Evolutionary conservation across 92 coral and sea anemone genomes (phyloP).

Genomic region (Phenganax marumi): DNA sequence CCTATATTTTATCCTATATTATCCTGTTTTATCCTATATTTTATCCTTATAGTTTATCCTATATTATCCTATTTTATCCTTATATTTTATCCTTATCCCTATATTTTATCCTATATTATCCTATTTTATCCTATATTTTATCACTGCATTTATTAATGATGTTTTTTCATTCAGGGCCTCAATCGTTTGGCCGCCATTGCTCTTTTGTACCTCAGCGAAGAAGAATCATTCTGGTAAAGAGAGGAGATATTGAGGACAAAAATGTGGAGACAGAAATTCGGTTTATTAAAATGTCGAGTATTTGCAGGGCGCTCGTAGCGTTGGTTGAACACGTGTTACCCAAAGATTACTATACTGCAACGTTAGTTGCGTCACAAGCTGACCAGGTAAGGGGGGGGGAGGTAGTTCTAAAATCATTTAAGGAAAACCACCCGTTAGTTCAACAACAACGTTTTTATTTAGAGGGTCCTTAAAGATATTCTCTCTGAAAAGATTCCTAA

Average conservation of each 20-base stretch:
- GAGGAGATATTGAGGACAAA: conserved; percentile 17
- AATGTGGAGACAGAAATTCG: not conserved
- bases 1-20: no score
- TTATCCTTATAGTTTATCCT: no score
- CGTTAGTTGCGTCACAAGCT: conserved; percentile 88
- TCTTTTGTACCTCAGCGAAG: conserved; percentile 75
- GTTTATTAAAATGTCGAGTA: not conserved
- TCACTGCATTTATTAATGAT: no score
- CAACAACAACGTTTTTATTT: not conserved
- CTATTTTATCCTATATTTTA: not conserved
- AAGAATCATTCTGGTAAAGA: conserved; percentile 87
- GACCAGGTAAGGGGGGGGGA: conserved; percentile 50
- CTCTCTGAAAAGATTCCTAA: conserved; percentile 84
- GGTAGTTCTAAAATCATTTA: not conserved
- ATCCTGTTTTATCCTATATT: no score
- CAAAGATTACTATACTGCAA: conserved; percentile 78
- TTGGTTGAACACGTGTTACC: conserved; percentile 89
- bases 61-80: no score
- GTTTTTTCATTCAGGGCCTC: conserved; percentile 66
- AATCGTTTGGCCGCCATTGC: conserved; percentile 96
- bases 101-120: not conserved
- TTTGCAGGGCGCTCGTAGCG: conserved; percentile 86
- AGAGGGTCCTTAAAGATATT: conserved; percentile 84
- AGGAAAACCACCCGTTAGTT: not conserved
- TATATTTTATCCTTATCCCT: no score